Evolutionary conservation across 2,888 invertebrate genomes (phyloP).

Genomic region (Dryobota labecula): DNA sequence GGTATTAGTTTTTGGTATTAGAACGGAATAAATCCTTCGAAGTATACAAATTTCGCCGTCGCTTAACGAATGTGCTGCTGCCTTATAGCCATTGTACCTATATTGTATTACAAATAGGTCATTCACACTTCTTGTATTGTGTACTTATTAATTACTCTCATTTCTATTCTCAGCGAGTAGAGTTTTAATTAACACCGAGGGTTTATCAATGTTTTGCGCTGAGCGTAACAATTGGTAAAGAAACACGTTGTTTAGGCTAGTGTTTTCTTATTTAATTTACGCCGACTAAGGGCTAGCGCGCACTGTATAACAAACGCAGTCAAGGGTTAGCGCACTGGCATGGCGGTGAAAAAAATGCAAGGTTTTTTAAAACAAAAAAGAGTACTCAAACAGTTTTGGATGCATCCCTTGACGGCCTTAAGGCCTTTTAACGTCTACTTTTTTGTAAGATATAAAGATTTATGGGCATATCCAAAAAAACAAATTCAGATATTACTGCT

Average conservation of each 20-base stretch:
- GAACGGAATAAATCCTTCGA: too few relatives aligned
- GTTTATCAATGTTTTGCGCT: neutral
- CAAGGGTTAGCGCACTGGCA: too few relatives aligned
- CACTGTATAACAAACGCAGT: too few relatives aligned
- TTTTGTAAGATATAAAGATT: too few relatives aligned
- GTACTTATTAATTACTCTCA: slow-evolving; percentile 32
- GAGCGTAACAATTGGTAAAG: neutral
- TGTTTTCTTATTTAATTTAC: neutral
- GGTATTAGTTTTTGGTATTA: too few relatives aligned
- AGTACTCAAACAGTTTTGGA: too few relatives aligned
- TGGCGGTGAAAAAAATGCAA: too few relatives aligned
- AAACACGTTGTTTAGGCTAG: neutral
- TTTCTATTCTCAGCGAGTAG: slow-evolving; percentile 3
- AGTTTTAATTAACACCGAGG: neutral
- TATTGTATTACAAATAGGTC: slow-evolving; percentile 49
- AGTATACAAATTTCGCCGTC: neutral
- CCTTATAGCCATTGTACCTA: slow-evolving; percentile 4
- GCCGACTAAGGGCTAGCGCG: neutral
- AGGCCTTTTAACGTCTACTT: too few relatives aligned
- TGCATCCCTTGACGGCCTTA: too few relatives aligned
- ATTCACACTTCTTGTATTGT: slow-evolving; percentile 47
- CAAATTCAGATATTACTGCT: too few relatives aligned
- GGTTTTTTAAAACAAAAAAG: too few relatives aligned
- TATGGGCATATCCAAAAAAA: too few relatives aligned
- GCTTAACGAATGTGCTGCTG: neutral